phyloP scores from a whole-genome alignment of 2,113 vertebrate genomes.

The Oncorhynchus masou region DNA sequence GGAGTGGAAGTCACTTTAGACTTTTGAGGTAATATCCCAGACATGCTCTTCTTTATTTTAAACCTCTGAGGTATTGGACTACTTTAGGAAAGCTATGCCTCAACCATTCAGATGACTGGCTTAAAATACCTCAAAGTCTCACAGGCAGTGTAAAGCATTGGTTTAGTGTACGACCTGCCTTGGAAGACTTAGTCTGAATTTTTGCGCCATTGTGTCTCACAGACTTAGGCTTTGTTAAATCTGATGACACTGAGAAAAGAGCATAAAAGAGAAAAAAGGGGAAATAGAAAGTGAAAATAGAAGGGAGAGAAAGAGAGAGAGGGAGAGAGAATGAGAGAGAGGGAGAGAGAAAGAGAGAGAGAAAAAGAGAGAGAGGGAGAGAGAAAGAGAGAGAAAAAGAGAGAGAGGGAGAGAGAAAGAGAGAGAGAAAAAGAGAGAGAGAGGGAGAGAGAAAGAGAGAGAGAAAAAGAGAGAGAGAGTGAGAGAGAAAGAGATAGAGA shows the following conservation, averaged over 20 bases:
- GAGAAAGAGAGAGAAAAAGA: constrained; percentile 21
- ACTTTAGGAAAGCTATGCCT: constrained; percentile 22
- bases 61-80: constrained; percentile 1
- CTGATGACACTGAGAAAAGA: constrained; percentile 45
- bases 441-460: constrained; percentile 33
- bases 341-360: constrained; percentile 27
- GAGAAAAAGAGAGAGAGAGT: constrained; percentile 48
- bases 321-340: constrained; percentile 46
- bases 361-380: constrained; percentile 41
- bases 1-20: background rate
- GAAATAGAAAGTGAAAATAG: constrained; percentile 5
- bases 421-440: constrained; percentile 35
- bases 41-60: background rate
- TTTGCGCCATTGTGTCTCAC: constrained; percentile 31
- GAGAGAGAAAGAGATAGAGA: too few relatives aligned
- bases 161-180: constrained; percentile 35
- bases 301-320: constrained; percentile 33
- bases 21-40: background rate
- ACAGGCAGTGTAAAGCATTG: constrained; percentile 23
- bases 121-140: constrained; percentile 10
- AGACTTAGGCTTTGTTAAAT: constrained; percentile 40
- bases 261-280: constrained; percentile 1
- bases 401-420: constrained; percentile 50
- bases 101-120: constrained; percentile 13
- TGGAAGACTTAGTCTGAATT: constrained; percentile 21